phyloP scores from a whole-genome alignment of 2,888 invertebrate genomes.

The Buathra laborator region DNA sequence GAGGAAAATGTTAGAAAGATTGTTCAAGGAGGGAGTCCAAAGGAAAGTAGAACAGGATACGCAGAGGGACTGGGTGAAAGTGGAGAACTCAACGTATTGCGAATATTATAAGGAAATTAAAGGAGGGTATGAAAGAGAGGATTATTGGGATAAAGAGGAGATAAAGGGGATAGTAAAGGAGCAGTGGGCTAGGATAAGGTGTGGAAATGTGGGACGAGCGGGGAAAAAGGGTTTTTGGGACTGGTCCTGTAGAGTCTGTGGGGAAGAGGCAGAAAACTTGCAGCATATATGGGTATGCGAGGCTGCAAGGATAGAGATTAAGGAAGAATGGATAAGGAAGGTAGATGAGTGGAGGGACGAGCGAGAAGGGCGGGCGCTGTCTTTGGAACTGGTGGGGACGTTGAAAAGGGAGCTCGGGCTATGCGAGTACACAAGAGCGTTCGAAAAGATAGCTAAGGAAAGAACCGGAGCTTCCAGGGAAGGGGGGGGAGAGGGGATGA shows the following conservation, averaged over 20 bases:
- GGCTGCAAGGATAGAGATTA: neutral
- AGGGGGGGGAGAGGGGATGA: neutral
- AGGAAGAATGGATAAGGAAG: neutral
- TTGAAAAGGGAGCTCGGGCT: neutral
- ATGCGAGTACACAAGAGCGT: conserved; percentile 12
- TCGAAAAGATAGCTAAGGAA: neutral
- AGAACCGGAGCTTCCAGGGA: neutral
- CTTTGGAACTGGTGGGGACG: neutral
- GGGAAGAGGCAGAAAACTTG: conserved; percentile 2
- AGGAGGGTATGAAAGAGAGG: neutral
- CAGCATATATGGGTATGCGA: conserved; percentile 14
- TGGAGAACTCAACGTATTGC: conserved; percentile 1
- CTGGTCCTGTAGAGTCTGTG: conserved; percentile 16
- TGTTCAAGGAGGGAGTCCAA: neutral
- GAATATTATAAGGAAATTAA: neutral
- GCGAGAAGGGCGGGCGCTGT: neutral
- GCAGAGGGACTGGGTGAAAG: conserved; percentile 16
- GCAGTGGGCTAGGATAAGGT: conserved; percentile 33
- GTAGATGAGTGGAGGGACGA: neutral
- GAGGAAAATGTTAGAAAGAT: neutral
- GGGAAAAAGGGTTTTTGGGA: neutral
- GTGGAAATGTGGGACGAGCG: conserved; percentile 14
- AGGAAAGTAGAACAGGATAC: conserved; percentile 28
- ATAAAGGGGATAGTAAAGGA: conserved; percentile 16
- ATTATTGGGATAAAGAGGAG: conserved; percentile 2